These are phyloP conservation scores for Sarcophaga bullata DNA, from an alignment of 1,140 invertebrate species.

Conservation along the genomic window DNA sequence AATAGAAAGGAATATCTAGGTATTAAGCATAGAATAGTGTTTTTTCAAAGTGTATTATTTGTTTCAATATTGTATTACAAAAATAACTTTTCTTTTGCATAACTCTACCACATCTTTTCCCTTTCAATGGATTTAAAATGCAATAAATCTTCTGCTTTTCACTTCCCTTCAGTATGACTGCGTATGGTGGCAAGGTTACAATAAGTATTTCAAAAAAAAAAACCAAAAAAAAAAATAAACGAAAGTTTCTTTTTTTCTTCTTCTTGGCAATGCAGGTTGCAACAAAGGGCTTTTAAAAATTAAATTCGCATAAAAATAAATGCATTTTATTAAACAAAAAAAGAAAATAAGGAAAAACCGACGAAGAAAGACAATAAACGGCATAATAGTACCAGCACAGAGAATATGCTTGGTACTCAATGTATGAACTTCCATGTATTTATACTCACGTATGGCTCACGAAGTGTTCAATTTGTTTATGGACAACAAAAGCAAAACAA, in stretches of 20 bases:
- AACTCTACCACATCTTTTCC: neutral
- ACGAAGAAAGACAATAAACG: too few species aligned
- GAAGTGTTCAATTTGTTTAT: neutral
- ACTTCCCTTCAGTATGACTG: neutral
- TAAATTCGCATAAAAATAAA: too few species aligned
- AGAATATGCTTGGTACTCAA: too few species aligned
- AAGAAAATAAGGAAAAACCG: too few species aligned
- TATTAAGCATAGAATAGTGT: neutral
- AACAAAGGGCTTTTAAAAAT: slow-evolving; percentile 21
- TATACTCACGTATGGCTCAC: neutral
- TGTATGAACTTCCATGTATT: neutral
- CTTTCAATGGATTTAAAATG: slow-evolving; percentile 21
- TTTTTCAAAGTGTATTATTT: neutral
- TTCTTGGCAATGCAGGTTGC: neutral
- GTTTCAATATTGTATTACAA: neutral
- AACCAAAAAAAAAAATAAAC: too few species aligned
- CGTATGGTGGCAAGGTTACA: slow-evolving; percentile 12
- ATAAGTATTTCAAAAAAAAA: too few species aligned
- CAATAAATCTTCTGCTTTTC: slow-evolving; percentile 19
- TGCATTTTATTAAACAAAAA: too few species aligned
- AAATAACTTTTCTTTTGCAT: neutral
- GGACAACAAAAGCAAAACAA: neutral
- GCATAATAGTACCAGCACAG: too few species aligned
- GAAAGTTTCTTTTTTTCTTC: neutral
- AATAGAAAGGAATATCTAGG: neutral